phyloP scores from a whole-genome alignment of 2,113 vertebrate species.

The Picathartes gymnocephalus region DNA sequence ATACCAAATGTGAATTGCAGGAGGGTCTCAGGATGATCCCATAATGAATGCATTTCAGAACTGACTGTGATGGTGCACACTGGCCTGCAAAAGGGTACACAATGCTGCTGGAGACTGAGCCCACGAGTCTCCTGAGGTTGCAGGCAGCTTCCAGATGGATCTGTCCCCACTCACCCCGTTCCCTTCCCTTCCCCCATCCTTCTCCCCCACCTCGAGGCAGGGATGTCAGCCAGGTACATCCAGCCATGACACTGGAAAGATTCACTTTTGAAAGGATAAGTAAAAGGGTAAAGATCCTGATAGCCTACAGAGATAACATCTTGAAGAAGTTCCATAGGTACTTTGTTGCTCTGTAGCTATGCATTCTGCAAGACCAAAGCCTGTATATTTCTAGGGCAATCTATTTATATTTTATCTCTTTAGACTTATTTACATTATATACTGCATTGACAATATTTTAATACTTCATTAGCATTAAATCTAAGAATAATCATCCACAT shows the following conservation, averaged over 20 bases:
- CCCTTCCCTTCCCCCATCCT: background rate
- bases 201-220: background rate
- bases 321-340: background rate
- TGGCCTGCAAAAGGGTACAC: background rate
- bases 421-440: background rate
- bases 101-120: background rate
- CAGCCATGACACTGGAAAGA: background rate
- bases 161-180: background rate
- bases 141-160: background rate
- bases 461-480: background rate
- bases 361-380: background rate
- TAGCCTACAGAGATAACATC: background rate
- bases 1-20: background rate
- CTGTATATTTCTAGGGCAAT: background rate
- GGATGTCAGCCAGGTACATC: background rate
- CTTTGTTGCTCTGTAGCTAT: background rate
- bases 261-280: background rate
- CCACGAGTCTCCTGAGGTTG: rapidly evolving
- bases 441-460: background rate
- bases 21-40: background rate
- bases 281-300: too few species aligned
- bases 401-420: background rate
- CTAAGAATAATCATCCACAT: background rate
- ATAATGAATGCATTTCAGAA: background rate
- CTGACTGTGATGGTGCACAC: background rate